Evolutionary conservation across 64 coral and sea anemone species (phyloP).

Genomic region (Dendronephthya gigantea): DNA sequence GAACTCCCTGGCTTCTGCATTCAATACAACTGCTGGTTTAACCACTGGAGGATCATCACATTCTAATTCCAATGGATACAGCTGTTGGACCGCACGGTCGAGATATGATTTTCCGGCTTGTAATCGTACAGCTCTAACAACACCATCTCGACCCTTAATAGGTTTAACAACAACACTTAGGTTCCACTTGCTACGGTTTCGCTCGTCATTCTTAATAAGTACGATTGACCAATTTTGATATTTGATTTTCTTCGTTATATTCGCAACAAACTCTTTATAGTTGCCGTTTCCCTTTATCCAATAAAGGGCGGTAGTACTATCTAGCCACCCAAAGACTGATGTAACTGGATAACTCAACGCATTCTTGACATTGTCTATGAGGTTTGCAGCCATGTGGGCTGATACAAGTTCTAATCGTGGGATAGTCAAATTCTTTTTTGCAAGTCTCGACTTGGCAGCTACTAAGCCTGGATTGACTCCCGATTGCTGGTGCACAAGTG

Average conservation of each 20-base stretch:
- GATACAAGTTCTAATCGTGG: constrained; percentile 32
- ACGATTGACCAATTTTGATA: no score
- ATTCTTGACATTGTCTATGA: constrained; percentile 10
- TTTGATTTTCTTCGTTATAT: constrained; percentile 30
- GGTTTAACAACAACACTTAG: no score
- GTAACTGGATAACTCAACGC: constrained; percentile 1
- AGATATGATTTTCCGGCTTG: no score
- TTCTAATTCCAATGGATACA: no score
- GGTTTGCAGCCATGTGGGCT: constrained; percentile 17
- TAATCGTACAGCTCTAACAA: no score
- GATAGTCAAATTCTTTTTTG: background rate
- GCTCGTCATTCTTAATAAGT: no score
- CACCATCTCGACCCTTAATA: no score
- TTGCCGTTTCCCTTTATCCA: constrained; percentile 21
- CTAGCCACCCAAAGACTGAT: constrained; percentile 8
- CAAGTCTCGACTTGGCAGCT: background rate
- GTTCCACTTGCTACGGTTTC: no score
- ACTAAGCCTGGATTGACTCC: background rate
- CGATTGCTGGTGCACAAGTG: background rate
- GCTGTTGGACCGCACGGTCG: no score
- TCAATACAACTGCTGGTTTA: no score
- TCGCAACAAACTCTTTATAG: constrained; percentile 33
- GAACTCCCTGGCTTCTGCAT: no score
- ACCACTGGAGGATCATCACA: no score
- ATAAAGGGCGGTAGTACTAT: constrained; percentile 17